Conservation (phyloP, 2,113 vertebrate species). For the Sclerurus mexicanus region DNA sequence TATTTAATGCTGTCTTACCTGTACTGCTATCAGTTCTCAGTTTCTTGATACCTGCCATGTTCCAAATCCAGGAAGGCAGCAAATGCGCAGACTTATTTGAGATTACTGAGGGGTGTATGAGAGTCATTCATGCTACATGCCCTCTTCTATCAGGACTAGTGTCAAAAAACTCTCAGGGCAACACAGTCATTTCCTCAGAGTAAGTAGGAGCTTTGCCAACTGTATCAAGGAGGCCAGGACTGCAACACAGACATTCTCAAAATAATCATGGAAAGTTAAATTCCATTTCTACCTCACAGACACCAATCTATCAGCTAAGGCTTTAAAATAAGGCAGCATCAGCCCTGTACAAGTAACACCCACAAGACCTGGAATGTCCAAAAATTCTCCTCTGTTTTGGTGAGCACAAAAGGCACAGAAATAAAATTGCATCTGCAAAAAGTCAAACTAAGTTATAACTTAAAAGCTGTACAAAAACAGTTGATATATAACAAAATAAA, state of each 20-base stretch:
- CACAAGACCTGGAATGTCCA: not conserved
- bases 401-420: not conserved
- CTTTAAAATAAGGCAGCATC: not conserved
- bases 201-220: not conserved
- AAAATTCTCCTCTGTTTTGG: not conserved
- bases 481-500: not conserved
- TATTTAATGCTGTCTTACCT: not conserved
- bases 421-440: not conserved
- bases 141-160: not conserved
- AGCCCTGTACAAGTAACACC: not conserved
- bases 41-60: not conserved
- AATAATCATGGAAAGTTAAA: not conserved
- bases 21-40: not conserved
- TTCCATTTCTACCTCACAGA: not conserved
- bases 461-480: not conserved
- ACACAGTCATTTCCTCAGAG: not conserved
- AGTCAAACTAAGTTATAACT: not conserved
- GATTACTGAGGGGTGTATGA: not conserved
- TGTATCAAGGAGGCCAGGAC: not conserved
- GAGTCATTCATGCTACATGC: not conserved
- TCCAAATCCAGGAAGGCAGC: not conserved
- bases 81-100: not conserved
- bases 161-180: not conserved
- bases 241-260: not conserved
- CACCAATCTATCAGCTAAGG: not conserved